Conservation (phyloP, 1,140 invertebrate species). For the Panonychus citri region DNA sequence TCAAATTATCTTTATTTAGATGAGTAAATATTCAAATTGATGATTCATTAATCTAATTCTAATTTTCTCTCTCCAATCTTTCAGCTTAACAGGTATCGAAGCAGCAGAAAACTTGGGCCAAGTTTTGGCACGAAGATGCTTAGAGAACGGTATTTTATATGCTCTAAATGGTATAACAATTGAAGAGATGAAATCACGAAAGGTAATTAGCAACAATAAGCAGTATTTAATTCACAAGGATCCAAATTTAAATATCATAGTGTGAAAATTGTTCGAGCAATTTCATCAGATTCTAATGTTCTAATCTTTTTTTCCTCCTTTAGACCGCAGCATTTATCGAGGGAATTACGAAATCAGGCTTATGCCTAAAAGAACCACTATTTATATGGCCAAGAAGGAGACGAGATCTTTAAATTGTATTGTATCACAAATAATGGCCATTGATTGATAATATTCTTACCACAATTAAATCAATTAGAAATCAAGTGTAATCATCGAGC, state of each 20-base stretch:
- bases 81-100: not conserved
- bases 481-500: too few relatives aligned
- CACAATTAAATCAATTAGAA: too few relatives aligned
- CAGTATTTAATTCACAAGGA: too few relatives aligned
- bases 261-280: too few relatives aligned
- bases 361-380: not conserved
- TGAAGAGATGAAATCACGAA: not conserved
- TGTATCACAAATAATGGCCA: too few relatives aligned
- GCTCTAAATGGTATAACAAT: not conserved
- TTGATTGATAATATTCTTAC: too few relatives aligned
- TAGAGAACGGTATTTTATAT: constrained; percentile 8
- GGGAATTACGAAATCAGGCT: not conserved
- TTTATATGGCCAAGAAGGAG: not conserved
- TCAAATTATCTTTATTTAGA: too few relatives aligned
- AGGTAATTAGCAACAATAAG: not conserved
- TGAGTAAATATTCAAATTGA: too few relatives aligned
- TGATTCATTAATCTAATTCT: too few relatives aligned
- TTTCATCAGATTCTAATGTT: not conserved
- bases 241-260: too few relatives aligned
- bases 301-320: not conserved
- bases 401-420: too few relatives aligned
- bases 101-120: constrained; percentile 4
- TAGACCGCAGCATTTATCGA: not conserved
- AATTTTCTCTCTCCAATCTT: not conserved
- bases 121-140: constrained; percentile 7